Evolutionary conservation across 2,113 vertebrate species (phyloP).

Genomic region (Micromys minutus): DNA sequence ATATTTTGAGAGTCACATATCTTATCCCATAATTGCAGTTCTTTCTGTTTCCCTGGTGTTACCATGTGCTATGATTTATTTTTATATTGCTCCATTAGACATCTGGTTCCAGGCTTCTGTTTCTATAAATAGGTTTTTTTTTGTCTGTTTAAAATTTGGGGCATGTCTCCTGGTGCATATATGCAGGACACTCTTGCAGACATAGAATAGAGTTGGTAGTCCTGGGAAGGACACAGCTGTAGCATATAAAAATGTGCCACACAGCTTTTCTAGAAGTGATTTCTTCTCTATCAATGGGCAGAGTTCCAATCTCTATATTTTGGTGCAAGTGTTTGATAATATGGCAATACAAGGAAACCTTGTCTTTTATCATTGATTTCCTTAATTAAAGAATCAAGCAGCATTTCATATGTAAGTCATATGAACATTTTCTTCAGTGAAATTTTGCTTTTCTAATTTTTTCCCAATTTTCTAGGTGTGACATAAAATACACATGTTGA

Average conservation of each 20-base stretch:
- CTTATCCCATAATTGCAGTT: neutral
- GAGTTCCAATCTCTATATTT: neutral
- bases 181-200: neutral
- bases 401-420: constrained; percentile 20
- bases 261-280: neutral
- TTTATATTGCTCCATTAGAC: neutral
- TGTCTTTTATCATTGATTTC: constrained; percentile 9
- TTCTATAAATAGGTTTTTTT: neutral
- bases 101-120: neutral
- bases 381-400: neutral
- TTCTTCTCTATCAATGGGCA: neutral
- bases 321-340: neutral
- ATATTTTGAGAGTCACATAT: neutral
- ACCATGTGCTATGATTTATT: neutral
- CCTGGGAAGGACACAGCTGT: neutral
- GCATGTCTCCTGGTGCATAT: neutral
- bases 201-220: neutral
- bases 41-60: neutral
- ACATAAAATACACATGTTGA: neutral
- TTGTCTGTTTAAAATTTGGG: neutral
- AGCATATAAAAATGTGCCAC: neutral
- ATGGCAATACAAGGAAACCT: neutral
- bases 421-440: constrained; percentile 25
- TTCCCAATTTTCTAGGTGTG: neutral
- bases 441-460: constrained; percentile 13